phyloP scores from a whole-genome alignment of 2,888 invertebrate species.

The Rhopalosiphum nymphaeae region DNA sequence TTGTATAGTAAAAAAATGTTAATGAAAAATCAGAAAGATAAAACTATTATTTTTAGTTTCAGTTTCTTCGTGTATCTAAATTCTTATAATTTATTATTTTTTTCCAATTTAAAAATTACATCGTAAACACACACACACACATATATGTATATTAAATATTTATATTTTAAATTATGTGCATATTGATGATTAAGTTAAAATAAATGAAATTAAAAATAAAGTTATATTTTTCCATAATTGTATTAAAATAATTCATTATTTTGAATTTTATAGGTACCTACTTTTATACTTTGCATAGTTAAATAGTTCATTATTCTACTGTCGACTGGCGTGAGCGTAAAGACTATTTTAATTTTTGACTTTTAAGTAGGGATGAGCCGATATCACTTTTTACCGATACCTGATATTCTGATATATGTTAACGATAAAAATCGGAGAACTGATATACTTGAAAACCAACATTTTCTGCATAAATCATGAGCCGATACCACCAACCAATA shows the following conservation, averaged over 20 bases:
- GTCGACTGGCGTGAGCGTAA: too few relatives aligned
- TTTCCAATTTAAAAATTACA: background rate
- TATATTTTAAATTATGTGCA: background rate
- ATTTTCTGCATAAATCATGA: too few relatives aligned
- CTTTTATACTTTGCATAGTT: background rate
- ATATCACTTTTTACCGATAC: too few relatives aligned
- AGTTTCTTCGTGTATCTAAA: background rate
- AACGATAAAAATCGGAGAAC: too few relatives aligned
- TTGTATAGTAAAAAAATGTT: background rate
- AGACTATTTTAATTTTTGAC: too few relatives aligned
- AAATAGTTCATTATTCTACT: background rate
- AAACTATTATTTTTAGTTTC: background rate
- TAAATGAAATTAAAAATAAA: background rate
- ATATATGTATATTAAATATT: background rate
- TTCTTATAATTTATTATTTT: background rate
- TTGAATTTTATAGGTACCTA: background rate
- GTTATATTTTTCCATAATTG: background rate
- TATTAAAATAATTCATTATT: background rate
- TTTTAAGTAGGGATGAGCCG: too few relatives aligned
- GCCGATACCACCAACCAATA: too few relatives aligned
- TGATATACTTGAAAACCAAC: too few relatives aligned
- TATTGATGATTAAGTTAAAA: background rate
- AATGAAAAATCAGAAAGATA: background rate
- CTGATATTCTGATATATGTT: too few relatives aligned
- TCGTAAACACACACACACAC: background rate